Base-by-base conservation (phyloP, 2,888 invertebrate genomes). In the Acanthacorydalis orientalis region DNA sequence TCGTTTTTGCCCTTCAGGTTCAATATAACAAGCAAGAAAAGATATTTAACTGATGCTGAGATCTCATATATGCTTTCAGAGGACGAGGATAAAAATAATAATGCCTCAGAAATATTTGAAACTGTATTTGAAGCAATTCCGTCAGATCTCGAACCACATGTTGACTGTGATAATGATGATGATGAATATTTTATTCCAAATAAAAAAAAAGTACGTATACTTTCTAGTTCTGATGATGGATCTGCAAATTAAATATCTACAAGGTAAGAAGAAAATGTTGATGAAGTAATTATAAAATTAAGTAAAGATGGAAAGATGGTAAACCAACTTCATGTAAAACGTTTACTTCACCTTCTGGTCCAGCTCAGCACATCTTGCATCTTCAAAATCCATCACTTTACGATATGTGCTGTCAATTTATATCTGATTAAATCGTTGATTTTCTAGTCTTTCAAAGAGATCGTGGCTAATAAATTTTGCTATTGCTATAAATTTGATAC, bases 291-390 rank as follows among this genome's bases (percentile, higher is more conserved):
- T n/a, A n/a, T n/a, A n/a, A n/a, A n/a, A n/a, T n/a, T n/a, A n/a
- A n/a, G n/a, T n/a, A n/a, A 35, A 35, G 35, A 35, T 35, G 7
- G 35, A 35, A 35, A 35, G 12, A 35, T 7, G 35, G 7, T 4
- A 35, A n/a, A 3, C 7, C 12, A 35, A 35, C 35, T 35, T 7
- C 35, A 35, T 4, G 4, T 3, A 7, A 7, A 35, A 7, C 7
- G 7, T 47, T 47, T 50, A 46, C 40, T 47, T 49, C 49, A 44
- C n/a, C 43, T 51, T 51, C 38, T 49, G 51, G 49, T 44, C 49
- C 47, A 32, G 47, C 46, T 49, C 49, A 45, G 14, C 42, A 51
- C 10, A 51, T 50, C 43, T 47, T 39, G 47, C 41, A 44, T 50
- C 35, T 49, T 33, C 43, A 33, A 49, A 33, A n/a, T 16, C 44